Evolutionary conservation across 2,888 invertebrate genomes (phyloP).

Genomic region (Hemaris fuciformis): DNA sequence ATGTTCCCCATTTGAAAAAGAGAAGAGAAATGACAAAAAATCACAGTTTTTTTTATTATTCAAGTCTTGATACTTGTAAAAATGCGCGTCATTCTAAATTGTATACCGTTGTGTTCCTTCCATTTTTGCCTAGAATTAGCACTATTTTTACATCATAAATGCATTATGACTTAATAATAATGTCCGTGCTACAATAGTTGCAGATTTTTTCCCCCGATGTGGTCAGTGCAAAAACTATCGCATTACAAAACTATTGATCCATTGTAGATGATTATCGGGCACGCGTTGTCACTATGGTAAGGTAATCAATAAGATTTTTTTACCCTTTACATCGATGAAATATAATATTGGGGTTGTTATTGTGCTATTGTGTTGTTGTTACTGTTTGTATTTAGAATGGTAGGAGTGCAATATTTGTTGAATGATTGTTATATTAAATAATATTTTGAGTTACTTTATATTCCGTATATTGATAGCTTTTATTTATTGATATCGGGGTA

Average conservation of each 20-base stretch:
- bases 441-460: no score
- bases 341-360: conserved; percentile 69
- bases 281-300: conserved; percentile 55
- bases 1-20: no score
- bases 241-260: conserved; percentile 52
- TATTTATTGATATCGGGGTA: no score
- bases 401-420: no score
- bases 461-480: no score
- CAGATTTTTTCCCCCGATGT: conserved; percentile 27
- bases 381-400: conserved; percentile 45
- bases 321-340: conserved; percentile 54
- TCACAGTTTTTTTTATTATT: no score
- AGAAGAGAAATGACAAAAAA: no score
- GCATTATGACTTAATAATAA: not conserved
- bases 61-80: no score
- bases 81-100: not conserved
- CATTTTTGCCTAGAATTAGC: no score
- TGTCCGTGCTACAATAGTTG: not conserved
- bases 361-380: conserved; percentile 39
- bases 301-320: conserved; percentile 60
- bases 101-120: not conserved
- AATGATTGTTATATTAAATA: no score
- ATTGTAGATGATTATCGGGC: conserved; percentile 58
- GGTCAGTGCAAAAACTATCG: conserved; percentile 58
- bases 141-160: no score